Evolutionary conservation across 1,140 invertebrate genomes (phyloP), one percentile per base, ranked within the genome.

Genomic region (Solenopsis invicta): DNA sequence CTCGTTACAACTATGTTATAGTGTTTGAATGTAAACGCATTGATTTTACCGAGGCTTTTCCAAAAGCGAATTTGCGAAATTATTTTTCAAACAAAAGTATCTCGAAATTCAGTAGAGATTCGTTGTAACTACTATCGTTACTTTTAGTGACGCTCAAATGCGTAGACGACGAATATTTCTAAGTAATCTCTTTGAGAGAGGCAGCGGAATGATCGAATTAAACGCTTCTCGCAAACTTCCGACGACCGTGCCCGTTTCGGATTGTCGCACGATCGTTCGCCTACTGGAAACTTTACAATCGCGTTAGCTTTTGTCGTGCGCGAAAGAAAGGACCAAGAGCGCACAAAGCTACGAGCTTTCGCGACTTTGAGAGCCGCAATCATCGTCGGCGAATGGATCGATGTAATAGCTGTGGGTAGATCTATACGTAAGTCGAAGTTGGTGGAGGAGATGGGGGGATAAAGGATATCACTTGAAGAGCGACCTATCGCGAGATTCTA

Each of bases 211-310:
- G 67, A 82, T 74, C 54, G 41, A 82, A 84, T 84, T 84, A 74
- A 74, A 84, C 41, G 69, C 87, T 66, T 80, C 86, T 90, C 87
- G 81, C 89, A 78, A 77, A 76, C 52, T 67, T 69, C 18, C 52
- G 59, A 52, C 41, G 48, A 87, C 8, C 29, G 59, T 61, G 18
- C 71, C 67, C 41, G 56, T 64, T 61, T 48, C 41, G 45, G 62
- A 80, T 81, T 34, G 48, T 56, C n/a, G 78, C 50, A 41, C 66
- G 48, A 81, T 84, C 69, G 69, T 50, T 56, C 29, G 80, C 67
- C 24, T 48, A 45, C 52, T 61, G 54, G 69, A 75, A 84, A 74
- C 80, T 74, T 84, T 61, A 84, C 69, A 84, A 84, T 74, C 54
- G 41, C 80, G 80, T 84, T 84, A 74, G 80, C 80, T 84, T 84